Percentiles rank a stretch among this genome's conserved stretches.
Conservation (phyloP, 2,113 vertebrate genomes). For the Lycaon pictus region DNA sequence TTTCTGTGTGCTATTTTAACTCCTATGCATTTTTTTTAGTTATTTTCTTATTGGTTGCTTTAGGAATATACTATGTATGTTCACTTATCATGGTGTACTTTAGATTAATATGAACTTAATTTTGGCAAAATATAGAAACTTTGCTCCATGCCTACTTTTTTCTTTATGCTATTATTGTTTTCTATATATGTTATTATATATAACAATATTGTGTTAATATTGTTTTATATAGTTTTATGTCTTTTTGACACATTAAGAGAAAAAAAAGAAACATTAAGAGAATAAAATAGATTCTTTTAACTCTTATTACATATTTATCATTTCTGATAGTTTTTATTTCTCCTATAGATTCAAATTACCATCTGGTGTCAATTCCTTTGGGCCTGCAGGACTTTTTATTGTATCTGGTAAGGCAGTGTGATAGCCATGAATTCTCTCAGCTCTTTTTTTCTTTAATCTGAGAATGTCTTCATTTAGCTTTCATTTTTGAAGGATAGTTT, state of each 20-base stretch:
- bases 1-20: background rate
- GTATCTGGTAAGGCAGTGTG: background rate
- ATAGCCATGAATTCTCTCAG: background rate
- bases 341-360: conserved; percentile 30
- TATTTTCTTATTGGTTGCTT: background rate
- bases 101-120: conserved; percentile 41
- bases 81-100: background rate
- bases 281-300: background rate
- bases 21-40: background rate
- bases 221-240: background rate
- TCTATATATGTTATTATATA: background rate
- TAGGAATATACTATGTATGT: background rate
- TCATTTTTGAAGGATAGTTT: conserved; percentile 28
- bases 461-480: conserved; percentile 44
- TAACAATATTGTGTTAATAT: background rate
- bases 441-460: background rate
- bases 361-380: conserved; percentile 50
- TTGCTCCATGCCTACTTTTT: background rate
- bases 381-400: background rate
- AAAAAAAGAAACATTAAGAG: background rate
- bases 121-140: background rate
- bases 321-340: conserved; percentile 44
- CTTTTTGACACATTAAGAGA: conserved; percentile 17
- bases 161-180: background rate
- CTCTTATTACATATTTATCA: background rate